Evolutionary conservation across 2,888 invertebrate species (phyloP).

Genomic region (Rhagonycha lutea): DNA sequence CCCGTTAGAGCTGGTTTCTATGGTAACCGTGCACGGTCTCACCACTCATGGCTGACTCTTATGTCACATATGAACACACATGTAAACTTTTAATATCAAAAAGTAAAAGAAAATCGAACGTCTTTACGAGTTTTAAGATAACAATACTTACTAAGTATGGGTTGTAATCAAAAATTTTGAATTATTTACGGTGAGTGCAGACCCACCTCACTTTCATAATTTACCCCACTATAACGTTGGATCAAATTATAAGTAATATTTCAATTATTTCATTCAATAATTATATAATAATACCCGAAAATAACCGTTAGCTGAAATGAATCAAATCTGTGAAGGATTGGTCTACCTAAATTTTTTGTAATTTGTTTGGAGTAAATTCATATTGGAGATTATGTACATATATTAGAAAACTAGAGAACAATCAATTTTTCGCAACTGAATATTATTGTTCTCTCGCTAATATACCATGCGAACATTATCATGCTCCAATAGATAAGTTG

Average conservation of each 20-base stretch:
- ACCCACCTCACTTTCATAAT: not conserved
- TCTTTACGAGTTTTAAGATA: not conserved
- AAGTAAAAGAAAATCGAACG: slow-evolving; percentile 17
- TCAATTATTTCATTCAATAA: no score
- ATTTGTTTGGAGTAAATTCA: no score
- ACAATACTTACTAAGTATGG: not conserved
- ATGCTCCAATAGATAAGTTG: slow-evolving; percentile 31
- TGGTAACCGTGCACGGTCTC: slow-evolving; percentile 42
- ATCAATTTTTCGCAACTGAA: not conserved
- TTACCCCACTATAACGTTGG: not conserved
- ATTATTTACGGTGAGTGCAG: not conserved
- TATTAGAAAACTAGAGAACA: no score
- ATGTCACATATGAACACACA: slow-evolving; percentile 49
- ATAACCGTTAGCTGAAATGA: no score
- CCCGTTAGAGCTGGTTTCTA: slow-evolving; percentile 49
- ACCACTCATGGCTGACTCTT: slow-evolving; percentile 43
- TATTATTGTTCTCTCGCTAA: not conserved
- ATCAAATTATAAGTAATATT: no score
- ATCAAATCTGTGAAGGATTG: no score
- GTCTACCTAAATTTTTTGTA: no score
- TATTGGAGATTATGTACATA: no score
- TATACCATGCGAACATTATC: not conserved
- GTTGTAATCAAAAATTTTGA: not conserved
- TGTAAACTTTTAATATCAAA: slow-evolving; percentile 41
- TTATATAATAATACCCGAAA: no score